These are phyloP conservation scores for Arothron firmamentum DNA, from an alignment of 2,113 vertebrate species.

Conservation along the genomic window DNA sequence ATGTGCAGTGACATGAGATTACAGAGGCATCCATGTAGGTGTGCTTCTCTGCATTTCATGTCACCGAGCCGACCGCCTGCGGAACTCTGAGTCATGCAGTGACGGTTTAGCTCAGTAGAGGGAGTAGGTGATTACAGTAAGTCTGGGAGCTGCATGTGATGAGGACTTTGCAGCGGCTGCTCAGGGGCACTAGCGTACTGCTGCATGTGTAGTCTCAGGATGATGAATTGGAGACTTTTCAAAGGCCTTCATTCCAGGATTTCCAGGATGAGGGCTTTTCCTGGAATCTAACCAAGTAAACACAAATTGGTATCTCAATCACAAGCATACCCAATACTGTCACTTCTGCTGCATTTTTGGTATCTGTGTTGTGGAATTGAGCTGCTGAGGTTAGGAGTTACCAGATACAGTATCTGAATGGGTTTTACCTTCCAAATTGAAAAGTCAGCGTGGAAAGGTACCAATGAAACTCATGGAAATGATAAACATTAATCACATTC, in stretches of 20 bases:
- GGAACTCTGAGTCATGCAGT: slow-evolving; percentile 51
- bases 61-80: slow-evolving; percentile 6
- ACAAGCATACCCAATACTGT: too few relatives aligned
- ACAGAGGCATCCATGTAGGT: slow-evolving; percentile 21
- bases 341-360: too few relatives aligned
- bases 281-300: slow-evolving; percentile 21
- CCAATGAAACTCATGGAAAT: too few relatives aligned
- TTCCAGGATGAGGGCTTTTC: slow-evolving; percentile 22
- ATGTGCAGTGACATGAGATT: slow-evolving; percentile 51
- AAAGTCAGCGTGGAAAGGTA: too few relatives aligned
- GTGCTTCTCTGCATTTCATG: not conserved
- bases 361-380: too few relatives aligned
- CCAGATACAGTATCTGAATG: too few relatives aligned
- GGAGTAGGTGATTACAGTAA: slow-evolving; percentile 58
- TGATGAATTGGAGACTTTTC: slow-evolving; percentile 46
- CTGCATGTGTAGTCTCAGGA: slow-evolving; percentile 51
- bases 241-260: slow-evolving; percentile 36
- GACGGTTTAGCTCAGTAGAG: slow-evolving; percentile 58
- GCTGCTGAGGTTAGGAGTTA: too few relatives aligned
- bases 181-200: slow-evolving; percentile 38
- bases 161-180: slow-evolving; percentile 53
- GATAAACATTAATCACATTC: too few relatives aligned
- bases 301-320: not conserved
- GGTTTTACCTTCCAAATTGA: too few relatives aligned
- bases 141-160: slow-evolving; percentile 16